Base-by-base conservation (phyloP, 37 sponge, comb jelly and placozoan species). In the Halisarca cf. caerulea region DNA sequence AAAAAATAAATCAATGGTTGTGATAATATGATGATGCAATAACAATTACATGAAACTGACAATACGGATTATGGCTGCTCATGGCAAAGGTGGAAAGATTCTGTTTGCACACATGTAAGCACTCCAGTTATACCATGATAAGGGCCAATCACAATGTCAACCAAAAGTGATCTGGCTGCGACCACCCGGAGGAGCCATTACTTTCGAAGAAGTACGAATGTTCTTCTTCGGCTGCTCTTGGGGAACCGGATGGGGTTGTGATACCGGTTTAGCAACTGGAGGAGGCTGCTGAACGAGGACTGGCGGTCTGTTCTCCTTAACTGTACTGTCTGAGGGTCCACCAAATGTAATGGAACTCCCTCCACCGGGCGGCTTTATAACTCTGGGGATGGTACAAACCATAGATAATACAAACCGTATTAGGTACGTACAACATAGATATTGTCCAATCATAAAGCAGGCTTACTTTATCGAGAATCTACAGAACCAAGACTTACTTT, bases 281-380 rank as follows among this genome's bases (percentile, higher is more conserved):
- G 77, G 41, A 17, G 35, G 77, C 70, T 34, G 70, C 51, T 44
- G 11, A 81, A 27, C 39, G 43, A 4, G 37, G 33, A 68, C 57
- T 43, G 79, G 79, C 3, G 30, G 24, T 24, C 3, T 28, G 7
- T 62, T n/a, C 15, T 62, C 64, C n/a, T 62, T 62, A 5, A 28
- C 64, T 62, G 64, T 62, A 62, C 25, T 30, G 32, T 70, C 51
- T 1, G 28, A 0, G 11, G 57, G 45, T 15, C 77, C 77, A 21
- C 81, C 81, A 55, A 80, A 58, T 35, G 18, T 80, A 20, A 75
- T 41, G 35, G 87, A 86, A 57, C 70, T 70, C 23, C 83, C 79
- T 9, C 90, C 90, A 70, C 90, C 90, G 39, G 90, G 90, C 28
- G 90, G 90, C 28, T 81, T 88, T 15, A 86, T 61, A 7, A 90